These are phyloP conservation scores for Mimas tiliae DNA, from an alignment of 2,888 invertebrate species.

Conservation along the genomic window DNA sequence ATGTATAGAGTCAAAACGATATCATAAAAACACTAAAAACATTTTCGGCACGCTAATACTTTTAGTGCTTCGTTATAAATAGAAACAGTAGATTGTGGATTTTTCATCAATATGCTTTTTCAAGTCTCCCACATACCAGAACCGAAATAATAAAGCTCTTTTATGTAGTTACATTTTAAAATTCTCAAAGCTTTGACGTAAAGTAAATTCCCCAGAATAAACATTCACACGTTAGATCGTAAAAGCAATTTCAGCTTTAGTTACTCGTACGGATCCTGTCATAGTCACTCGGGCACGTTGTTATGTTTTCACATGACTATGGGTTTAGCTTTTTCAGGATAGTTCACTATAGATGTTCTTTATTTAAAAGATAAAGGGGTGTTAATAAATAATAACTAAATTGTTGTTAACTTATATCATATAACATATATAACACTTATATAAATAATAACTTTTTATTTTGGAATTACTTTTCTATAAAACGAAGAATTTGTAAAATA, in stretches of 20 bases:
- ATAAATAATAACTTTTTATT: too few relatives aligned
- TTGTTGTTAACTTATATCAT: too few relatives aligned
- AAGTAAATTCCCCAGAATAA: slow-evolving; percentile 47
- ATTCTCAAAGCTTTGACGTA: slow-evolving; percentile 45
- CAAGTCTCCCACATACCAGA: neutral
- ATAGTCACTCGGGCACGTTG: slow-evolving; percentile 23
- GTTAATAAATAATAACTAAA: too few relatives aligned
- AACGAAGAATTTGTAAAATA: too few relatives aligned
- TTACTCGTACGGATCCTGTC: slow-evolving; percentile 30
- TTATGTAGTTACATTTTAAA: slow-evolving; percentile 32
- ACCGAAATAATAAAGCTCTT: slow-evolving; percentile 14
- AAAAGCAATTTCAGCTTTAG: slow-evolving; percentile 40
- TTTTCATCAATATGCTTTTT: slow-evolving; percentile 9
- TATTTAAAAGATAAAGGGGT: too few relatives aligned
- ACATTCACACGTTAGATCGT: slow-evolving; percentile 38
- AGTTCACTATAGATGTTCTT: neutral
- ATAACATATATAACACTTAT: too few relatives aligned
- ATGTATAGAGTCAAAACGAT: too few relatives aligned
- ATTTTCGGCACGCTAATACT: neutral
- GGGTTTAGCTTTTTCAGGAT: neutral
- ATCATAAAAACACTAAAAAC: neutral
- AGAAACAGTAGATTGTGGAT: neutral
- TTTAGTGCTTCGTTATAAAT: slow-evolving; percentile 6
- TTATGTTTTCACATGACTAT: slow-evolving; percentile 18
- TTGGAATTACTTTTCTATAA: too few relatives aligned